Evolutionary conservation across 1,140 invertebrate genomes (phyloP).

Genomic region (Pissodes strobi): DNA sequence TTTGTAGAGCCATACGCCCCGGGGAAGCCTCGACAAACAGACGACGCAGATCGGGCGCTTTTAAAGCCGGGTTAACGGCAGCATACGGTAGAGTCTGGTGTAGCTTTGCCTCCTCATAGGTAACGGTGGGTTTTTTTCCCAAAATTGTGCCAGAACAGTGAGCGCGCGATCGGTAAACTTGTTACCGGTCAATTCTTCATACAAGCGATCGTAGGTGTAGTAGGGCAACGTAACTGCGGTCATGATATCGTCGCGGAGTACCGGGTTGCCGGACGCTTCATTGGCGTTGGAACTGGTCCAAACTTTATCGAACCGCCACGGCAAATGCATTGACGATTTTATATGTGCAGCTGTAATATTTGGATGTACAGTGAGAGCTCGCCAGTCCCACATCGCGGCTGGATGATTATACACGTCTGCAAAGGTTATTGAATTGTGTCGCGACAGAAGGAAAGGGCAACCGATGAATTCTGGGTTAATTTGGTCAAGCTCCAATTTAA

Average conservation of each 20-base stretch:
- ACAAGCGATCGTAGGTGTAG: background rate
- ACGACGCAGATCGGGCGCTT: too few species aligned
- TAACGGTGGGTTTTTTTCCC: background rate
- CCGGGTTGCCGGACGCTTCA: background rate
- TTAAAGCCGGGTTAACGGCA: too few species aligned
- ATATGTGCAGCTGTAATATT: background rate
- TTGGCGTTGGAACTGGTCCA: background rate
- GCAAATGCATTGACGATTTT: background rate
- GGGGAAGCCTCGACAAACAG: too few species aligned
- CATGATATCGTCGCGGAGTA: background rate
- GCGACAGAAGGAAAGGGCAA: too few species aligned
- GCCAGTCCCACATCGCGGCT: background rate
- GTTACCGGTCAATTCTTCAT: background rate
- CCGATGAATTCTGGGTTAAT: too few species aligned
- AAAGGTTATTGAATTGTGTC: too few species aligned
- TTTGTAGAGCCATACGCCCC: too few species aligned
- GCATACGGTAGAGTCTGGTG: too few species aligned
- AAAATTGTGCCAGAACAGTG: background rate
- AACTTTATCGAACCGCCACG: background rate
- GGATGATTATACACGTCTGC: background rate
- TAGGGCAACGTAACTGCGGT: background rate
- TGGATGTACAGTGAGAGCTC: background rate
- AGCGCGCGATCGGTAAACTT: background rate
- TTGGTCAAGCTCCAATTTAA: too few species aligned
- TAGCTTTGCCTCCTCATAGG: background rate